Evolutionary conservation across 2,797 vertebrate genomes (phyloP).

Genomic region (Aselliscus stoliczkanus): DNA sequence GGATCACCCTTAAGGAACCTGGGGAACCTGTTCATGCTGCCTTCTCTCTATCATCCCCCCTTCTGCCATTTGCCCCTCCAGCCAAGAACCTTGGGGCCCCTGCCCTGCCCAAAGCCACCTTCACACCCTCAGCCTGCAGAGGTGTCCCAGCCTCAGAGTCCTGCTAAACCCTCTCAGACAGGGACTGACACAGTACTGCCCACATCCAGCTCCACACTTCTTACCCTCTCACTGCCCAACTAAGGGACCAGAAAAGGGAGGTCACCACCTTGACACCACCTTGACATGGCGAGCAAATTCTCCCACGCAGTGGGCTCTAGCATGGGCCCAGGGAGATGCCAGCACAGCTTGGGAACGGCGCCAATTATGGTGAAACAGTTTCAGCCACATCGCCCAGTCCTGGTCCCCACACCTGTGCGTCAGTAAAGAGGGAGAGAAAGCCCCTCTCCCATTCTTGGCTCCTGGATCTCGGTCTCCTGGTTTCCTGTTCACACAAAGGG

Average conservation of each 20-base stretch:
- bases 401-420: not conserved
- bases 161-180: not conserved
- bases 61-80: rapidly evolving
- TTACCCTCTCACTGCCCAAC: not conserved
- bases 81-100: not conserved
- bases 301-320: no score
- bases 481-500: not conserved
- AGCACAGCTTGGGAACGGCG: not conserved
- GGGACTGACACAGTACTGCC: no score
- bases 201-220: not conserved
- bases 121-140: not conserved
- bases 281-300: not conserved
- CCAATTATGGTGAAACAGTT: not conserved
- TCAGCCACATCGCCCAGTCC: not conserved
- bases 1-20: not conserved
- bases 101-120: not conserved
- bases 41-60: not conserved
- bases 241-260: not conserved
- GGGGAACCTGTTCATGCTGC: rapidly evolving
- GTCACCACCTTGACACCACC: not conserved
- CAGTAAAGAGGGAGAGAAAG: not conserved
- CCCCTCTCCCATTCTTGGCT: rapidly evolving
- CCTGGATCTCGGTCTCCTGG: not conserved
- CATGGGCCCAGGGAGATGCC: not conserved
- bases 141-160: not conserved